These are phyloP conservation scores for Carterocephalus palaemon DNA, from an alignment of 2,888 invertebrate genomes.

Conservation along the genomic window DNA sequence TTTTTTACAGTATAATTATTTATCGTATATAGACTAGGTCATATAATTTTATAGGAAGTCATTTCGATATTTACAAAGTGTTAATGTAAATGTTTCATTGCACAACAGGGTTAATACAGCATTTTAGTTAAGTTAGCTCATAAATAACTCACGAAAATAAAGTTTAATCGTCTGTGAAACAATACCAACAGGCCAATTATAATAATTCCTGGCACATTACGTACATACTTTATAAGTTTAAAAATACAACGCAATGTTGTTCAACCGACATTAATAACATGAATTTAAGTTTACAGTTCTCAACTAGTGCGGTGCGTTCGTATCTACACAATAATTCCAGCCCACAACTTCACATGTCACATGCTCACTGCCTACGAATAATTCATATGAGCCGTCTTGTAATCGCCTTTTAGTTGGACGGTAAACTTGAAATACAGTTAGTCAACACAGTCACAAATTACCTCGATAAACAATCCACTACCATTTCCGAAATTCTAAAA, in stretches of 20 bases:
- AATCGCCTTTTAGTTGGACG: constrained; percentile 72
- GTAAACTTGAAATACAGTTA: constrained; percentile 71
- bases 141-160: too few species aligned
- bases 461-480: constrained; percentile 56
- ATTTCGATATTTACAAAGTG: too few species aligned
- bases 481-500: constrained; percentile 40
- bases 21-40: too few species aligned
- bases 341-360: constrained; percentile 55
- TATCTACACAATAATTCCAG: constrained; percentile 56
- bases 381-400: constrained; percentile 69
- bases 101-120: too few species aligned
- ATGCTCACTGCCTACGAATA: constrained; percentile 65
- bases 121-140: too few species aligned
- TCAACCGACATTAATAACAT: constrained; percentile 1
- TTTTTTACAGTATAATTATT: too few species aligned
- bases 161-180: too few species aligned
- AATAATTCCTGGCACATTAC: too few species aligned
- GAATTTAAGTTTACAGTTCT: constrained; percentile 13
- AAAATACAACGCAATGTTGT: constrained; percentile 3
- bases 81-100: too few species aligned
- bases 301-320: constrained; percentile 25
- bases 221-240: constrained; percentile 1
- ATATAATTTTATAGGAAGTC: too few species aligned
- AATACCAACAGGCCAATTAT: too few species aligned
- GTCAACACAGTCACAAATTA: constrained; percentile 56